Conservation (phyloP, 1,140 invertebrate species). For the Cydia splendana region DNA sequence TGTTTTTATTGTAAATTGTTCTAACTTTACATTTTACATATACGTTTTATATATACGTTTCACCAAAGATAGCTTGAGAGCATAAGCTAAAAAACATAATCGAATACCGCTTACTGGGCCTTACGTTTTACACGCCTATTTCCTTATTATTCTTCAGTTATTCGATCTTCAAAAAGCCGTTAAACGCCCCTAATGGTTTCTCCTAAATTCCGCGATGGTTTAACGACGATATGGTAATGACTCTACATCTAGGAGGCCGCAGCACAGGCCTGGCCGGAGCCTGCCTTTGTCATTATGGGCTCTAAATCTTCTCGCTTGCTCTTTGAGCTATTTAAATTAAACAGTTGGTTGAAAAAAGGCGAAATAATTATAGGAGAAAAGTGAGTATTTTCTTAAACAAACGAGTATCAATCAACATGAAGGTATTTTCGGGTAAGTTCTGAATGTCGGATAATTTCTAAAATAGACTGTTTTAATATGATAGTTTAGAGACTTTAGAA, state of each 20-base stretch:
- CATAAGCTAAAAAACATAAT: neutral
- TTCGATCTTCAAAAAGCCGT: slow-evolving; percentile 15
- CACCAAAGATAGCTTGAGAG: neutral
- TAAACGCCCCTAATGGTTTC: slow-evolving; percentile 13
- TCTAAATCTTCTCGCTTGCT: slow-evolving; percentile 18
- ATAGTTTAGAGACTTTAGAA: no score
- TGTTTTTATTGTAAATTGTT: no score
- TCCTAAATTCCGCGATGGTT: slow-evolving; percentile 22
- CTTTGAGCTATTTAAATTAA: slow-evolving; percentile 31
- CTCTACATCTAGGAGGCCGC: neutral
- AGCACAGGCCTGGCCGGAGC: neutral
- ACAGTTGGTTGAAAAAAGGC: neutral
- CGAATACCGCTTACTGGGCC: neutral
- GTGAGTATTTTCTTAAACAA: neutral
- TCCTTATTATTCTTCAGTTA: slow-evolving; percentile 21
- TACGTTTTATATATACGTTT: no score
- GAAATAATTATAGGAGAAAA: neutral
- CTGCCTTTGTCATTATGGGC: slow-evolving; percentile 30
- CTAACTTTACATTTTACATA: no score
- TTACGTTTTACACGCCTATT: slow-evolving; percentile 9
- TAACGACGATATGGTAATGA: slow-evolving; percentile 21
- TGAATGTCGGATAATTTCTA: no score
- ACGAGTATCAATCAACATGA: no score
- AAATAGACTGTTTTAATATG: no score
- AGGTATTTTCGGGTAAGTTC: no score